Percentiles rank a stretch among this genome's conserved stretches.
phyloP scores from a whole-genome alignment of 2,888 invertebrate species.

The Leptodirus hochenwartii region DNA sequence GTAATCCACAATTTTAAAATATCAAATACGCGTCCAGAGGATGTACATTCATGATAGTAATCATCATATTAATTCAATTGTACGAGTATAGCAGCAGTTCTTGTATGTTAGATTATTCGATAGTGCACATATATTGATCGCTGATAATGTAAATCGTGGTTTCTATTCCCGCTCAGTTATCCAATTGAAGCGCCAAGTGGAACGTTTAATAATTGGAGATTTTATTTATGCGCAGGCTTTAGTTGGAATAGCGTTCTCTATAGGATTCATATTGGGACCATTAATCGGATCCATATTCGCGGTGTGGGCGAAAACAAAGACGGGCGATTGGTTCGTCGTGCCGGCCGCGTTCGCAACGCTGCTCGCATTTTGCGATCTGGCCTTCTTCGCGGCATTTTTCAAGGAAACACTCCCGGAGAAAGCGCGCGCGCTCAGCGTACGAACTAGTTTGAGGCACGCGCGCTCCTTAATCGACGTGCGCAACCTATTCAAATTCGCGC shows the following conservation, averaged over 20 bases:
- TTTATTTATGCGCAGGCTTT: slow-evolving; percentile 51
- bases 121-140: too few relatives aligned
- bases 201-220: slow-evolving; percentile 1
- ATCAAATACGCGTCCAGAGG: too few relatives aligned
- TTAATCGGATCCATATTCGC: slow-evolving; percentile 85
- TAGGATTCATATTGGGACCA: slow-evolving; percentile 95
- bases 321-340: slow-evolving; percentile 56
- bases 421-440: too few relatives aligned
- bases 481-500: slow-evolving; percentile 40
- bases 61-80: too few relatives aligned
- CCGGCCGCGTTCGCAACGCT: slow-evolving; percentile 64
- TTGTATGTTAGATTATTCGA: too few relatives aligned
- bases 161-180: too few relatives aligned
- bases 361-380: slow-evolving; percentile 58
- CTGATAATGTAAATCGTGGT: too few relatives aligned
- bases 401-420: slow-evolving; percentile 70
- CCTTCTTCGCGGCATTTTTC: slow-evolving; percentile 52
- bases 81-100: too few relatives aligned
- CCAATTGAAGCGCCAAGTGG: background rate
- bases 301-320: slow-evolving; percentile 39
- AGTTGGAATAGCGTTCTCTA: slow-evolving; percentile 90
- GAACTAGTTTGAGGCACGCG: slow-evolving; percentile 28
- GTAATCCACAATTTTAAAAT: too few relatives aligned
- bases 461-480: slow-evolving; percentile 21
- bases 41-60: too few relatives aligned